Conservation (phyloP, 2,888 invertebrate genomes). For the Rhagonycha lutea region DNA sequence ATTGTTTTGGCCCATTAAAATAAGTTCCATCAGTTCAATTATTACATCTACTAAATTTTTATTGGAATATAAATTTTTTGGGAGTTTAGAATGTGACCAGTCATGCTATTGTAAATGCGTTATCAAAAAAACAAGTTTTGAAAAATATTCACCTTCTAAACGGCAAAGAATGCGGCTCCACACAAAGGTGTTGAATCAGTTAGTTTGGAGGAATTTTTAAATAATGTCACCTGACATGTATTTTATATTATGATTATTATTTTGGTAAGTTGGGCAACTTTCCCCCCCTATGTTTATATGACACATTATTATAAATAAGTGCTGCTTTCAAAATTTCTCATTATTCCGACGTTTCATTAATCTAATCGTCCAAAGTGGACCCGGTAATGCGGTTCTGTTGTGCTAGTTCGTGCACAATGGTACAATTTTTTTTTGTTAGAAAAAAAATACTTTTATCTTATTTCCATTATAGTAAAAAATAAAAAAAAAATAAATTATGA, state of each 20-base stretch:
- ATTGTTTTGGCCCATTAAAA: not conserved
- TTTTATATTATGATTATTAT: conserved; percentile 49
- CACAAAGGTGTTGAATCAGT: conserved; percentile 53
- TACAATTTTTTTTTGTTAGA: too few species aligned
- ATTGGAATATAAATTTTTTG: not conserved
- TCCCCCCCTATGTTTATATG: not conserved
- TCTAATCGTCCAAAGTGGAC: not conserved
- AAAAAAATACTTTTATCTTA: too few species aligned
- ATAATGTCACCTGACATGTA: conserved; percentile 50
- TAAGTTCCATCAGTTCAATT: not conserved
- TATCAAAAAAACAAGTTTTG: not conserved
- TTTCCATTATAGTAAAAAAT: too few species aligned
- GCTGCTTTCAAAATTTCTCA: not conserved
- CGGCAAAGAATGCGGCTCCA: conserved; percentile 47
- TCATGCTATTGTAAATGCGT: not conserved
- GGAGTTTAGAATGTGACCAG: not conserved
- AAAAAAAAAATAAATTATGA: not conserved
- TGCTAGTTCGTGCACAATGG: too few species aligned
- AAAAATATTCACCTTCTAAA: conserved; percentile 29
- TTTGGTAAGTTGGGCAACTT: not conserved
- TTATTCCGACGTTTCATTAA: not conserved
- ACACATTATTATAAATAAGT: not conserved
- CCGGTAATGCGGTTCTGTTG: too few species aligned
- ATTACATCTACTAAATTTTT: conserved; percentile 14
- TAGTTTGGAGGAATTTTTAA: conserved; percentile 49